phyloP scores from a whole-genome alignment of 2,888 invertebrate species.

The Cerastis rubricosa region DNA sequence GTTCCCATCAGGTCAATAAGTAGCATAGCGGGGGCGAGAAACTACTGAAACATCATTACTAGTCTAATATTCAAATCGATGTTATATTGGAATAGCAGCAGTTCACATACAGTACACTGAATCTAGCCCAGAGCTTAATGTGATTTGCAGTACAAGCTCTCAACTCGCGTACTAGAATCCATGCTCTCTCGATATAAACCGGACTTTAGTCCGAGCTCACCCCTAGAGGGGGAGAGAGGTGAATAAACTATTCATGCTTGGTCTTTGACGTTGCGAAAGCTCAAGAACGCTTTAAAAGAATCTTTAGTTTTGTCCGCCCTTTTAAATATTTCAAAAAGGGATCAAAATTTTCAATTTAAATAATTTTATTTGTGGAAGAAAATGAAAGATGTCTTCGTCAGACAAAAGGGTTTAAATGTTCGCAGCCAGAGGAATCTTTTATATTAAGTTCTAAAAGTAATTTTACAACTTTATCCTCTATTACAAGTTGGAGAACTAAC shows the following conservation, averaged over 20 bases:
- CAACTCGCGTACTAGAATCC: constrained; percentile 4
- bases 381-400: not conserved
- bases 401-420: not conserved
- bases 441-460: not conserved
- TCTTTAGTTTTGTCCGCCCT: not conserved
- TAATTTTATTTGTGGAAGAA: not conserved
- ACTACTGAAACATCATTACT: not conserved
- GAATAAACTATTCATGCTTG: constrained; percentile 53
- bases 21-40: not conserved
- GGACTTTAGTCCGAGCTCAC: constrained; percentile 6
- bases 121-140: constrained; percentile 13
- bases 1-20: not conserved
- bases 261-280: constrained; percentile 53
- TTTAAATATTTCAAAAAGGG: constrained; percentile 13
- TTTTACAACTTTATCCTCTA: not conserved
- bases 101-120: constrained; percentile 2
- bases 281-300: constrained; percentile 4
- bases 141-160: constrained; percentile 21
- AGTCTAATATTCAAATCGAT: not conserved
- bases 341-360: constrained; percentile 5
- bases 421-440: not conserved
- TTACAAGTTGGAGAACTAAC: not conserved
- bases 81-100: not conserved
- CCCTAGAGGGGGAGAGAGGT: constrained; percentile 34
- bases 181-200: constrained; percentile 14